These are phyloP conservation scores for Mustela nigripes DNA, from an alignment of 2,113 vertebrate species.

Conservation along the genomic window DNA sequence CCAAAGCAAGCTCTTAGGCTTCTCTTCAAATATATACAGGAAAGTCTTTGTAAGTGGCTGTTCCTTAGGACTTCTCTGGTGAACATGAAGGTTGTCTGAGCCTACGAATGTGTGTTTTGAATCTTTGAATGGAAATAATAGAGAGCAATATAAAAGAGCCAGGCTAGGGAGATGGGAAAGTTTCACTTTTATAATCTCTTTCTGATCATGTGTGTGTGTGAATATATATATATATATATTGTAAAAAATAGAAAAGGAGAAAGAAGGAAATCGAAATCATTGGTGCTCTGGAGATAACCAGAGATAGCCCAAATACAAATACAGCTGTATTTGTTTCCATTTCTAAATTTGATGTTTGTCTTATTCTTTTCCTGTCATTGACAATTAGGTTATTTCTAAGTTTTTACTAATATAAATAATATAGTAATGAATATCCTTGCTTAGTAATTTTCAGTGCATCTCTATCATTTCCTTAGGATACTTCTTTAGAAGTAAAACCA, in stretches of 20 bases:
- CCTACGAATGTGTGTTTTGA: background rate
- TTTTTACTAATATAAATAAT: background rate
- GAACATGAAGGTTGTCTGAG: background rate
- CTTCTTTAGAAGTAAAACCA: background rate
- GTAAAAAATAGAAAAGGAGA: background rate
- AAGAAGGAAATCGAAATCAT: slow-evolving; percentile 19
- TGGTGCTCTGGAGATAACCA: background rate
- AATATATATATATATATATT: background rate
- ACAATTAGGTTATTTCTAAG: background rate
- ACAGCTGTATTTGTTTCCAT: background rate
- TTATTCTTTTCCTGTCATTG: background rate
- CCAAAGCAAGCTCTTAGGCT: background rate
- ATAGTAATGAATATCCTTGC: background rate
- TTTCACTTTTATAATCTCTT: background rate
- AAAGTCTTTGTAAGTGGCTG: background rate
- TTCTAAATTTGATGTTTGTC: background rate
- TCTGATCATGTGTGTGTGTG: background rate
- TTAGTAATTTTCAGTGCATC: background rate
- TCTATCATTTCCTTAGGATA: background rate
- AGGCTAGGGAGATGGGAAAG: background rate
- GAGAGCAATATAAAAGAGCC: background rate
- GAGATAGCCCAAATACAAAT: background rate
- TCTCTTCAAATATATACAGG: background rate
- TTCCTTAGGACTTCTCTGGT: background rate
- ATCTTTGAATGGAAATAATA: background rate